These are phyloP conservation scores for Drosophila ananassae DNA, from an alignment of 1,140 invertebrate species.

Conservation along the genomic window DNA sequence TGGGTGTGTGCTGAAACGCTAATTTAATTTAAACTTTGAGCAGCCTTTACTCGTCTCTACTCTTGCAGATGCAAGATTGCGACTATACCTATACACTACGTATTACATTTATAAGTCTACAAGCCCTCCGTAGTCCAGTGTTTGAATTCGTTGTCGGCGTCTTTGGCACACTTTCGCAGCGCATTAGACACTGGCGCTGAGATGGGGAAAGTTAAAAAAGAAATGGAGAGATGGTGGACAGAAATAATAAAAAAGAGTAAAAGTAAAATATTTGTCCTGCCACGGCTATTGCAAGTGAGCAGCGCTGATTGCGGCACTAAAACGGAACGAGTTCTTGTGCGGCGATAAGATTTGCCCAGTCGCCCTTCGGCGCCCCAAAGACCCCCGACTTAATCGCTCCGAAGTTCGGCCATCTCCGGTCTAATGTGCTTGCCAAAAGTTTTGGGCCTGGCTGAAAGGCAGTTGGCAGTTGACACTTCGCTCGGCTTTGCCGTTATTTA, in stretches of 20 bases:
- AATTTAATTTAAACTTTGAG: slow-evolving; percentile 80
- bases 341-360: slow-evolving; percentile 61
- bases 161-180: slow-evolving; percentile 76
- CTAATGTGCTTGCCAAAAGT: slow-evolving; percentile 57
- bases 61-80: neutral
- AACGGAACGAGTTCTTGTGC: slow-evolving; percentile 72
- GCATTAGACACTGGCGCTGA: slow-evolving; percentile 47
- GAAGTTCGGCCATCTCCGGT: slow-evolving; percentile 67
- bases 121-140: slow-evolving; percentile 10
- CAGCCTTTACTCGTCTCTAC: slow-evolving; percentile 43
- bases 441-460: slow-evolving; percentile 58
- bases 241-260: slow-evolving; percentile 60
- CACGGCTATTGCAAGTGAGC: slow-evolving; percentile 71
- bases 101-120: slow-evolving; percentile 13
- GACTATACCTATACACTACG: neutral
- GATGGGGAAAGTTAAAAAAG: slow-evolving; percentile 7
- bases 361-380: neutral
- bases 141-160: slow-evolving; percentile 76
- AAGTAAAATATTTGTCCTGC: slow-evolving; percentile 79
- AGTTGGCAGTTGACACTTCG: slow-evolving; percentile 66
- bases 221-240: slow-evolving; percentile 25
- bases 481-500: slow-evolving; percentile 54
- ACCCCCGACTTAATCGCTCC: slow-evolving; percentile 63
- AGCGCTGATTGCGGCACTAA: slow-evolving; percentile 79
- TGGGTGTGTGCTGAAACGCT: slow-evolving; percentile 42